Conservation (phyloP, 37 sponge, comb jelly and placozoan species). For the Diacarnus erythraeanus region DNA sequence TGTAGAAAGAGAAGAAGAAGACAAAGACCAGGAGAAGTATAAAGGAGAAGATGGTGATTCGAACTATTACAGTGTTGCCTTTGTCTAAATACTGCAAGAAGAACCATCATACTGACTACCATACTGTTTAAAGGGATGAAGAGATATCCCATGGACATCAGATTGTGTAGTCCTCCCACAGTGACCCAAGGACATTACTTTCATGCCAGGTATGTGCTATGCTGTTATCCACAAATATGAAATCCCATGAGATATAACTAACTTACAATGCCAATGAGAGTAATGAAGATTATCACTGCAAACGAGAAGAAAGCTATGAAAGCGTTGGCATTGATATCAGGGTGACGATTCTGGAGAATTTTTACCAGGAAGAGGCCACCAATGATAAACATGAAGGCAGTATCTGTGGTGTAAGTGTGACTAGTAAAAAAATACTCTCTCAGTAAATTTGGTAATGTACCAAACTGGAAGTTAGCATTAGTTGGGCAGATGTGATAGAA, state of each 20-base stretch:
- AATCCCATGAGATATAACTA: background rate
- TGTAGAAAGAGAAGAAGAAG: constrained; percentile 61
- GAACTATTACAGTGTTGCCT: constrained; percentile 20
- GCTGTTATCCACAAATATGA: background rate
- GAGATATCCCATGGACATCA: background rate
- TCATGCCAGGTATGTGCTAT: too few relatives aligned
- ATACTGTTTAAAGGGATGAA: too few relatives aligned
- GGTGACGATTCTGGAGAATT: constrained; percentile 90
- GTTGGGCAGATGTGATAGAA: constrained; percentile 95
- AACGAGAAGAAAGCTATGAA: constrained; percentile 86
- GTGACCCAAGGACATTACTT: too few relatives aligned
- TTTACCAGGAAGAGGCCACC: constrained; percentile 76
- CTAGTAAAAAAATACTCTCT: background rate
- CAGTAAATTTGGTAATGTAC: constrained; percentile 20
- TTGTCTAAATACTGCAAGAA: constrained; percentile 34
- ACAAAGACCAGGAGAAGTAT: constrained; percentile 18
- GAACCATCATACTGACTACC: too few relatives aligned
- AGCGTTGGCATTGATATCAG: constrained; percentile 87
- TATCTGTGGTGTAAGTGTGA: constrained; percentile 52
- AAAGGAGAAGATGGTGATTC: constrained; percentile 16
- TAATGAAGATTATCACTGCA: constrained; percentile 80
- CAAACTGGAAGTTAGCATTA: constrained; percentile 91
- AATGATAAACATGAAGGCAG: constrained; percentile 96
- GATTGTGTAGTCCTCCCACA: background rate
- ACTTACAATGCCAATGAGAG: constrained; percentile 80